Conservation (phyloP, 2,888 invertebrate genomes). For the Microplitis manilae region DNA sequence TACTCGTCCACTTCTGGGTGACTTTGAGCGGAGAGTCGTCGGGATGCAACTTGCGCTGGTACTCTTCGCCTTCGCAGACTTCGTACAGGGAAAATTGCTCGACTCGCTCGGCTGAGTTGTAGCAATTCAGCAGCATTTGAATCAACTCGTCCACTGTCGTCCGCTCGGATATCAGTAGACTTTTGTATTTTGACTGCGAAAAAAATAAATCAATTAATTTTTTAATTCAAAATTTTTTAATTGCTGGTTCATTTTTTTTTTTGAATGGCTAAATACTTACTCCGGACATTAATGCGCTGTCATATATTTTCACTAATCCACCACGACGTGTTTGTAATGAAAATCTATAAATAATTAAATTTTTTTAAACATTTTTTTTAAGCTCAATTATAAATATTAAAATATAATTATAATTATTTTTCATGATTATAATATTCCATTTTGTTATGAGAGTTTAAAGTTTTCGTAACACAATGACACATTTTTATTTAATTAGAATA, state of each 20-base stretch:
- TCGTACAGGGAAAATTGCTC: conserved; percentile 92
- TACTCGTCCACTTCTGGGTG: conserved; percentile 78
- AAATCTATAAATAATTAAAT: conserved; percentile 76
- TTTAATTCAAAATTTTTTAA: not conserved
- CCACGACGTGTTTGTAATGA: conserved; percentile 90
- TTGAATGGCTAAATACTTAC: conserved; percentile 67
- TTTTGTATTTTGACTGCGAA: conserved; percentile 89
- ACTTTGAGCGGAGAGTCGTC: conserved; percentile 88
- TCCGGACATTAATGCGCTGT: conserved; percentile 89
- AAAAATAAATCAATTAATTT: conserved; percentile 29
- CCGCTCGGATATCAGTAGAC: conserved; percentile 88
- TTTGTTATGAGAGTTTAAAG: not conserved
- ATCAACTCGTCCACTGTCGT: conserved; percentile 92
- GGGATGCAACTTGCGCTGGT: conserved; percentile 89
- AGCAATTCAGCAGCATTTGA: conserved; percentile 87
- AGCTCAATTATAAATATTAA: not conserved
- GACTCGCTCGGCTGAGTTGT: conserved; percentile 86
- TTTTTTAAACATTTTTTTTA: not conserved
- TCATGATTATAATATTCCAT: not conserved
- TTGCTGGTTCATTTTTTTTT: not conserved
- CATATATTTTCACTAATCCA: conserved; percentile 93
- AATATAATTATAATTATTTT: not conserved
- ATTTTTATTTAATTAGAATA: conserved; percentile 11
- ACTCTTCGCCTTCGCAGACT: conserved; percentile 87
- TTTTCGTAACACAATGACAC: not conserved